Conservation (phyloP, 23 tunicate species). For the Trididemnum nubilum region DNA sequence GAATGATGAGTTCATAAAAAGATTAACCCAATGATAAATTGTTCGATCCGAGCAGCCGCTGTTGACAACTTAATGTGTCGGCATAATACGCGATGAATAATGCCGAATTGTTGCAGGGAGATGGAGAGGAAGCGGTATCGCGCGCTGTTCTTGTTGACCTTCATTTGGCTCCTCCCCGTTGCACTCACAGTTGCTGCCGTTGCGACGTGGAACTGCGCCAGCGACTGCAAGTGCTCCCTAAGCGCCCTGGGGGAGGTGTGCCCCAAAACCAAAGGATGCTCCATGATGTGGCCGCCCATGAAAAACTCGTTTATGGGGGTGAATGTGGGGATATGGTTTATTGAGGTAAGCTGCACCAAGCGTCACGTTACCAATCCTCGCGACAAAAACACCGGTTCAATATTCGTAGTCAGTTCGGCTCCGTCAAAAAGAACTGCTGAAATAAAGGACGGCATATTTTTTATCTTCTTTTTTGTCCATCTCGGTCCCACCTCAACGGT, state of each 20-base stretch:
- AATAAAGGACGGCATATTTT: too few relatives aligned
- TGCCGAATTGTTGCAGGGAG: too few relatives aligned
- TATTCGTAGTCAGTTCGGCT: too few relatives aligned
- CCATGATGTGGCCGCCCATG: conserved; percentile 67
- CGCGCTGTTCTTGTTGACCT: conserved; percentile 28
- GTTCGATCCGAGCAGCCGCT: too few relatives aligned
- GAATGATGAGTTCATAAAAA: too few relatives aligned
- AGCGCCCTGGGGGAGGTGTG: conserved; percentile 60
- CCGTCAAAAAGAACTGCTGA: too few relatives aligned
- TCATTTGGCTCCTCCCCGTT: conserved; percentile 52
- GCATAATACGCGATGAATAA: too few relatives aligned
- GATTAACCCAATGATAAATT: too few relatives aligned
- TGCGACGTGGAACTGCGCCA: conserved; percentile 55
- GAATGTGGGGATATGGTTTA: conserved; percentile 47
- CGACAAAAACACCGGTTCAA: too few relatives aligned
- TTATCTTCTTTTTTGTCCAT: too few relatives aligned
- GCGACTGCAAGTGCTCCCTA: conserved; percentile 51
- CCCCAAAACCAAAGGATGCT: conserved; percentile 45
- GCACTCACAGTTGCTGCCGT: conserved; percentile 54
- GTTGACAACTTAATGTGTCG: too few relatives aligned
- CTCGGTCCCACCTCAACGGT: too few relatives aligned
- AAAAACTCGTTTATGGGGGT: conserved; percentile 56
- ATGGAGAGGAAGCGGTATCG: conserved; percentile 32
- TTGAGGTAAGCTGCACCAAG: conserved; percentile 40
- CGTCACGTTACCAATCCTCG: background rate